Evolutionary conservation across 2,888 invertebrate genomes (phyloP).

Genomic region (Xylocampa areola): DNA sequence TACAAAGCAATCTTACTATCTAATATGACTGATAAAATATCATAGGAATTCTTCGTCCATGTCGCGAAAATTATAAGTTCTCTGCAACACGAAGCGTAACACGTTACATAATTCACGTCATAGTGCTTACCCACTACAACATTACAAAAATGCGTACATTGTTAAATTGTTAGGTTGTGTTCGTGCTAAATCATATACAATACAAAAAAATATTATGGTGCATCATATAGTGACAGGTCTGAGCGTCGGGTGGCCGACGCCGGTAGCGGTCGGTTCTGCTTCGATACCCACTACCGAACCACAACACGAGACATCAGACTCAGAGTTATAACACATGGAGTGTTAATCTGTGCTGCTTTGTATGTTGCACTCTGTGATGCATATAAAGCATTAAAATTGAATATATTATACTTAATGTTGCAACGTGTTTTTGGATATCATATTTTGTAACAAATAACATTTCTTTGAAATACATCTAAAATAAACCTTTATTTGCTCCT

Average conservation of each 20-base stretch:
- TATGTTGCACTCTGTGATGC: too few relatives aligned
- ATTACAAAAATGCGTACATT: constrained; percentile 13
- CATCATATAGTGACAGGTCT: constrained; percentile 40
- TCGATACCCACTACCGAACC: constrained; percentile 29
- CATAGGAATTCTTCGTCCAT: not conserved
- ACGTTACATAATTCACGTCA: constrained; percentile 32
- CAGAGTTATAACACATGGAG: constrained; percentile 14
- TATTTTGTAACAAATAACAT: too few relatives aligned
- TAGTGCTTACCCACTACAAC: constrained; percentile 15
- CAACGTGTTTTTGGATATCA: too few relatives aligned
- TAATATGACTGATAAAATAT: not conserved
- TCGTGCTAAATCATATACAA: too few relatives aligned
- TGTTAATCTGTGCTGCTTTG: too few relatives aligned
- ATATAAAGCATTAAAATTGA: too few relatives aligned
- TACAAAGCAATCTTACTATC: too few relatives aligned
- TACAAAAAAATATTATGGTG: constrained; percentile 30
- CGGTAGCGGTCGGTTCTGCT: constrained; percentile 48
- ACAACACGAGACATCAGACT: constrained; percentile 12
- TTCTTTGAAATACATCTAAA: too few relatives aligned
- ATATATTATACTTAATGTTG: too few relatives aligned
- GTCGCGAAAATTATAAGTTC: constrained; percentile 15
- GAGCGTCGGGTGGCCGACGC: constrained; percentile 26
- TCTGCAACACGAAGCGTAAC: constrained; percentile 21
- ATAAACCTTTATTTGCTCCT: too few relatives aligned
- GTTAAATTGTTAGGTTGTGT: constrained; percentile 5